Evolutionary conservation across 2,888 invertebrate species (phyloP).

Genomic region (Plebejus anna): DNA sequence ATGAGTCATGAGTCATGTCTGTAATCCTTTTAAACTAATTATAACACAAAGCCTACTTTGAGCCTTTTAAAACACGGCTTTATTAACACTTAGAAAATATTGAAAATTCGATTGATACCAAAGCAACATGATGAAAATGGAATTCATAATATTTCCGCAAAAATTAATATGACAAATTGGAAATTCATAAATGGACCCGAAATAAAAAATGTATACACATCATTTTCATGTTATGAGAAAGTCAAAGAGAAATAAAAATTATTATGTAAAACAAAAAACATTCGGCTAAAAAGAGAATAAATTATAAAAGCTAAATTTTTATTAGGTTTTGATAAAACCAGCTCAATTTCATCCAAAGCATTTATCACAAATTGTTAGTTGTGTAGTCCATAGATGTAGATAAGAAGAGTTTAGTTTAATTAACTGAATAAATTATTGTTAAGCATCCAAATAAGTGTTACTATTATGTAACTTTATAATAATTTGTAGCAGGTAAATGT

Average conservation of each 20-base stretch:
- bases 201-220: not conserved
- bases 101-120: not conserved
- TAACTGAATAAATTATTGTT: not conserved
- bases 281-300: not conserved
- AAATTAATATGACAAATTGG: not conserved
- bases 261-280: not conserved
- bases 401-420: not conserved
- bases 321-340: not conserved
- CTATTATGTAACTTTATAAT: not conserved
- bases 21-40: not conserved
- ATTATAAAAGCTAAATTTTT: not conserved
- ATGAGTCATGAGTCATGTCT: not conserved
- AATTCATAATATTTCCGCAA: conserved; percentile 2
- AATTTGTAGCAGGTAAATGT: conserved; percentile 16
- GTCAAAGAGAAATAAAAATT: not conserved
- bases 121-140: not conserved
- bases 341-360: not conserved
- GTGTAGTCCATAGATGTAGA: conserved; percentile 8
- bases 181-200: not conserved
- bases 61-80: not conserved
- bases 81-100: not conserved
- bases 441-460: not conserved
- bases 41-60: not conserved
- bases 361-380: not conserved
- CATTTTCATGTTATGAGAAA: not conserved